Base-by-base conservation (phyloP, 2,888 invertebrate species). In the Iselma pallidipennis region DNA sequence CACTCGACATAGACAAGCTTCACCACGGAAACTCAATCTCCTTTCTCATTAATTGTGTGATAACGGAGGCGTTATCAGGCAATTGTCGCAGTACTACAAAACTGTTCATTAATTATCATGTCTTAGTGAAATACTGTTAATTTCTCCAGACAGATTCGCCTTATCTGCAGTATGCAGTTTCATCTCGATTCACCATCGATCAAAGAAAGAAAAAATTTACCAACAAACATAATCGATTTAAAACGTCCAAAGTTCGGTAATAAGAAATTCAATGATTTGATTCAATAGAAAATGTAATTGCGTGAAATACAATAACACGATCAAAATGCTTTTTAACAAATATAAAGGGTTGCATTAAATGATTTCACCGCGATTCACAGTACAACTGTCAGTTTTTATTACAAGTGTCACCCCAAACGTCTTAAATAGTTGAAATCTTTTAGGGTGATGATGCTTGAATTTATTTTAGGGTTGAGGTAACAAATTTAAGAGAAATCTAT, bases 311-410 rank as follows among this genome's bases (percentile, higher is more conserved):
- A 74, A 77, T 77, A 73, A 76, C 66, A 61, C 66, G 69, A 72
- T 66, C 3, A 67, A 72, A 71, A 62, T 69, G 73, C 72, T 68
- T 66, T 64, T 63, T 65, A 66, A 69, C 55, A 71, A 21, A 68
- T 69, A 73, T 74, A 74, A 45, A 74, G 78, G 76, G 75, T 75
- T 72, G 68, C 69, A 71, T 75, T 71, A 76, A 78, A 73, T 73
- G 71, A 71, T 71, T 71, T 69, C 21, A 23, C 67, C 68, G 71
- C 71, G 69, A 75, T 71, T 67, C 68, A 70, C 73, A 71, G 75
- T 72, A 72, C 77, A 78, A 77, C 77, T 78, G 78, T 74, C 76
- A 77, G 74, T 77, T 79, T 78, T 79, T 79, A 78, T 78, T 76
- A 78, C 75, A 76, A 77, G 76, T 74, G 76, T 74, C 77, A 76